Percentiles rank a stretch among this genome's conserved stretches.
Conservation (phyloP, 2,113 vertebrate genomes). For the Dasypus novemcinctus region DNA sequence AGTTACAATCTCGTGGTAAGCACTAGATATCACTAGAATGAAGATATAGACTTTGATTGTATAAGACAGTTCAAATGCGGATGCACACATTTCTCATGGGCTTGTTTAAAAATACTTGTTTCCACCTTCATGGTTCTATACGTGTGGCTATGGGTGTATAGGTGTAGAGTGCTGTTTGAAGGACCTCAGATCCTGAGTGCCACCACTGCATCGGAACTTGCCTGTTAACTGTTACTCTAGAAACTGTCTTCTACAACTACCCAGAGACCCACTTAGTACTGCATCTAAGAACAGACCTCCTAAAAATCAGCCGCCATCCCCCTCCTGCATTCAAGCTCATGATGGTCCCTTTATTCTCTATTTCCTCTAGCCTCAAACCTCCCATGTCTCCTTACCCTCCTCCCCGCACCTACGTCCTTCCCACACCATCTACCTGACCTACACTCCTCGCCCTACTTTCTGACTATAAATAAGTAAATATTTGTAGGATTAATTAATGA, state of each 20-base stretch:
- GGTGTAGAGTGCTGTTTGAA: neutral
- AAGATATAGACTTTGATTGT: neutral
- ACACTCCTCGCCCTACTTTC: neutral
- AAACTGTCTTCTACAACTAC: neutral
- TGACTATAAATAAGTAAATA: slow-evolving; percentile 26
- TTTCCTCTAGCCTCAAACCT: neutral
- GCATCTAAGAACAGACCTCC: neutral
- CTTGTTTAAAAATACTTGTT: slow-evolving; percentile 8
- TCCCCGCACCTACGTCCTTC: neutral
- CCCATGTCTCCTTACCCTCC: neutral
- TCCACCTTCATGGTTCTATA: neutral
- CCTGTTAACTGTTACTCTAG: neutral
- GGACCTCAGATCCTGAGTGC: neutral
- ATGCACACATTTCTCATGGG: neutral
- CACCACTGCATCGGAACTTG: neutral
- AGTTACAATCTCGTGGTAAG: neutral
- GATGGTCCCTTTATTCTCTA: neutral
- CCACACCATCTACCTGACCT: neutral
- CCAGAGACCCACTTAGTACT: neutral
- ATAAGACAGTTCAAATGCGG: neutral
- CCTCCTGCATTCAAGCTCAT: neutral
- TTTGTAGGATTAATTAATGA: slow-evolving; percentile 34
- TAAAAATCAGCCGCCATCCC: neutral
- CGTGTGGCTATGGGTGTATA: neutral
- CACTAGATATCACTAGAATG: neutral